Conservation (phyloP, 1,140 invertebrate genomes). For the Ceratina calcarata region DNA sequence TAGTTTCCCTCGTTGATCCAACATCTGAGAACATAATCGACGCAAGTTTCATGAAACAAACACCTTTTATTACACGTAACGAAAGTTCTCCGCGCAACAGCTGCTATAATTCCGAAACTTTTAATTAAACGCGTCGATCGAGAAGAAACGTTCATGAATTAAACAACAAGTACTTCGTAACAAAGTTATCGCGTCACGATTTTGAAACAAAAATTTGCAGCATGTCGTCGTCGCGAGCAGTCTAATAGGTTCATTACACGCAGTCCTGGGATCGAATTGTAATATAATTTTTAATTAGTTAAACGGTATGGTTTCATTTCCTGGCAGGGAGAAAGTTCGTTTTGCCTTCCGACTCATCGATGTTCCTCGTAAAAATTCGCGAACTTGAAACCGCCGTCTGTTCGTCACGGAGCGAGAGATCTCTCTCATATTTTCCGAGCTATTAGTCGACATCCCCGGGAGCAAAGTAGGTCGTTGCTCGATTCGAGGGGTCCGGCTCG, state of each 20-base stretch:
- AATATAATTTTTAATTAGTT: neutral
- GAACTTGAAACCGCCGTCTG: neutral
- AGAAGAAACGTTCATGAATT: neutral
- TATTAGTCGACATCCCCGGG: neutral
- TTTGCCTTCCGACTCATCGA: neutral
- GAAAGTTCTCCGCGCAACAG: neutral
- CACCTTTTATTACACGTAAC: neutral
- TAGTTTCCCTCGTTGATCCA: constrained; percentile 90
- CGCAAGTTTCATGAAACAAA: too few species aligned
- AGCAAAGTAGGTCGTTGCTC: neutral
- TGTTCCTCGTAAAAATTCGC: neutral
- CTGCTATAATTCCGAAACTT: neutral
- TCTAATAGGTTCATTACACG: too few species aligned
- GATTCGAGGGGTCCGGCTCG: too few species aligned
- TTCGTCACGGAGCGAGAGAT: neutral
- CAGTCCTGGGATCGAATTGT: too few species aligned
- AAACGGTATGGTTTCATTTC: too few species aligned
- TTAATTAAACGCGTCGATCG: neutral
- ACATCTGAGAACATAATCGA: constrained; percentile 82
- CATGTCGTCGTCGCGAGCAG: too few species aligned
- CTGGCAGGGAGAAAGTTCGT: too few species aligned
- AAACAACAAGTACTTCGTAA: neutral
- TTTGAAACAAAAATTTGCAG: too few species aligned
- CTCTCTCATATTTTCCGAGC: neutral
- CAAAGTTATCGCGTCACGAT: too few species aligned